Conservation (phyloP, 92 coral and sea anemone species). For the Epizoanthus illoricatus region DNA sequence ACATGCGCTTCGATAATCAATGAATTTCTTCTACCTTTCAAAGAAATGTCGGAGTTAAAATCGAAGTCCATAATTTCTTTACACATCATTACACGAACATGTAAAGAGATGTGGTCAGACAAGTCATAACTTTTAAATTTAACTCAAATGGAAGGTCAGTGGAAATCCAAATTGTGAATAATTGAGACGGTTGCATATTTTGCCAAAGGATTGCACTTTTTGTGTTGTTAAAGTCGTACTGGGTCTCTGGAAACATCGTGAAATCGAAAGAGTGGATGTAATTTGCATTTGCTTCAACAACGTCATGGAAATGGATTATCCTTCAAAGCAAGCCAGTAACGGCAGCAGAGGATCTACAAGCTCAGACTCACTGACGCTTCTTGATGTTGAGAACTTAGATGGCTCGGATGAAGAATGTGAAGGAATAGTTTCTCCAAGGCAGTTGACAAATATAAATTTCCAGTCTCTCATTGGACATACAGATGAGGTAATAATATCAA, state of each 20-base stretch:
- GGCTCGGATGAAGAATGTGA: slow-evolving; percentile 49
- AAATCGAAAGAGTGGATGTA: no score
- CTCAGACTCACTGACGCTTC: slow-evolving; percentile 42
- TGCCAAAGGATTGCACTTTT: no score
- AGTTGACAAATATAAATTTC: slow-evolving; percentile 81
- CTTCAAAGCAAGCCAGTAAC: not conserved
- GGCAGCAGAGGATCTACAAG: not conserved
- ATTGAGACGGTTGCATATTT: no score
- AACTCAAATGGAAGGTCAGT: no score
- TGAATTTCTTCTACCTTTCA: not conserved
- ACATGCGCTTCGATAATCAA: not conserved
- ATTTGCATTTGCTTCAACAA: not conserved
- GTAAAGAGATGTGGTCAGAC: no score
- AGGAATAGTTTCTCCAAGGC: slow-evolving; percentile 73
- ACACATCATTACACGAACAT: no score
- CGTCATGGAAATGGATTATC: not conserved
- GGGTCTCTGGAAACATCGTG: no score
- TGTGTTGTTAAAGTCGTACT: no score
- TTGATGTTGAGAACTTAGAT: slow-evolving; percentile 46
- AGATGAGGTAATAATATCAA: slow-evolving; percentile 70
- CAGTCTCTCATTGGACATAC: slow-evolving; percentile 92
- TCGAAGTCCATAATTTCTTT: not conserved
- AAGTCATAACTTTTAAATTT: no score
- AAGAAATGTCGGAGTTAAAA: not conserved
- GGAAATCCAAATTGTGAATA: no score